Conservation (phyloP, 2,797 vertebrate genomes). For the Cynodonichthys magdalenae region DNA sequence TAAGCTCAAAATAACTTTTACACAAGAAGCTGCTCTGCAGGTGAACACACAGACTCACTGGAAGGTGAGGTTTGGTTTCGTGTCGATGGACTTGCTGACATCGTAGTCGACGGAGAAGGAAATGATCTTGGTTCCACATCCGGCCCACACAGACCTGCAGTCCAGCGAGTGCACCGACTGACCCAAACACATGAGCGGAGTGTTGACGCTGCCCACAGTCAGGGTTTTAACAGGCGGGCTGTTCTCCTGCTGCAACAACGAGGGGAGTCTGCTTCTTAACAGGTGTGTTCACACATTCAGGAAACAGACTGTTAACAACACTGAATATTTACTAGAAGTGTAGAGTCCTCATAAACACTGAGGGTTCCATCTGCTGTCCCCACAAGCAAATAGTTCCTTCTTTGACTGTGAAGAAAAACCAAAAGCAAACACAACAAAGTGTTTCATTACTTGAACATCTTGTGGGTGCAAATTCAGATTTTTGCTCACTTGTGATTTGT, state of each 20-base stretch:
- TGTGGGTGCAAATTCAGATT: too few relatives aligned
- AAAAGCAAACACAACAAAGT: not conserved
- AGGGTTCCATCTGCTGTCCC: slow-evolving; percentile 91
- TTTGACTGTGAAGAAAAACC: slow-evolving; percentile 53
- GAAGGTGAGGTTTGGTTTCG: slow-evolving; percentile 78
- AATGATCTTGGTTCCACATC: slow-evolving; percentile 89
- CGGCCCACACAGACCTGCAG: slow-evolving; percentile 86
- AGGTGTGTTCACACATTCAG: not conserved
- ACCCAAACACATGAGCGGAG: slow-evolving; percentile 88
- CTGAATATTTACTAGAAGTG: slow-evolving; percentile 82
- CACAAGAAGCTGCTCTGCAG: too few relatives aligned
- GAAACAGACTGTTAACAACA: too few relatives aligned
- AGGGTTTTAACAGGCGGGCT: slow-evolving; percentile 86
- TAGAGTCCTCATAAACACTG: slow-evolving; percentile 90
- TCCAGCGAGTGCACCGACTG: slow-evolving; percentile 84
- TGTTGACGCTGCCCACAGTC: slow-evolving; percentile 83
- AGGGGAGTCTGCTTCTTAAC: not conserved
- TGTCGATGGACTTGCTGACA: slow-evolving; percentile 88
- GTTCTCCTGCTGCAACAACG: slow-evolving; percentile 75
- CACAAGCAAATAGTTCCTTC: slow-evolving; percentile 87
- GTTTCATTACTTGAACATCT: too few relatives aligned
- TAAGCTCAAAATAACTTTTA: too few relatives aligned
- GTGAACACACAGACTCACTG: slow-evolving; percentile 79
- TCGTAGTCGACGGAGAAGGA: slow-evolving; percentile 86
- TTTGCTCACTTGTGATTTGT: too few relatives aligned